phyloP scores from a whole-genome alignment of 2,113 vertebrate genomes.

The Turnix velox region DNA sequence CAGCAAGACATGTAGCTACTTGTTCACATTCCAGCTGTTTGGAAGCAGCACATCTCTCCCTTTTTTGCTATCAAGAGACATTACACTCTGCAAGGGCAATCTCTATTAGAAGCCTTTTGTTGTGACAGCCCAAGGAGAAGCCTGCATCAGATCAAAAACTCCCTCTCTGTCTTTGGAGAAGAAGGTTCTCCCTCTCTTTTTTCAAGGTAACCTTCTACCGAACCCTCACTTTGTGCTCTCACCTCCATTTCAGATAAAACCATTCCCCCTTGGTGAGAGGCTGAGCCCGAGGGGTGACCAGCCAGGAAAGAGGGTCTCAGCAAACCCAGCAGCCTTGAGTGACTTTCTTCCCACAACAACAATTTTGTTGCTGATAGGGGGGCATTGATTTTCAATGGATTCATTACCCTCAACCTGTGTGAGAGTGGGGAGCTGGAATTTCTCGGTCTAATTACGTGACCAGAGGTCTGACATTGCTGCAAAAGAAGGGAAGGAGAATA shows the following conservation, averaged over 20 bases:
- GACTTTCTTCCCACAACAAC: constrained; percentile 20
- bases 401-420: background rate
- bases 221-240: background rate
- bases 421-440: constrained; percentile 5
- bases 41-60: background rate
- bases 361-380: constrained; percentile 1
- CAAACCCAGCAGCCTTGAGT: background rate
- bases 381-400: constrained; percentile 43
- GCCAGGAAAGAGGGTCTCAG: background rate
- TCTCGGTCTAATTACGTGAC: background rate
- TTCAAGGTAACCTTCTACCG: background rate
- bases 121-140: constrained; percentile 6
- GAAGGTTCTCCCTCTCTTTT: background rate
- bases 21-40: background rate
- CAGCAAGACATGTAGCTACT: background rate
- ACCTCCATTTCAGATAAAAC: background rate
- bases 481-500: background rate
- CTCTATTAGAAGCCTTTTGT: background rate
- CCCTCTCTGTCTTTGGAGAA: background rate
- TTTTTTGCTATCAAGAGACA: background rate
- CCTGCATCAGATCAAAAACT: background rate
- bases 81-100: background rate
- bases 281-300: background rate
- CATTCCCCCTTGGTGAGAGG: background rate
- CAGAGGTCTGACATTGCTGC: background rate